phyloP scores from a whole-genome alignment of 2,113 vertebrate genomes.

The Passer domesticus region DNA sequence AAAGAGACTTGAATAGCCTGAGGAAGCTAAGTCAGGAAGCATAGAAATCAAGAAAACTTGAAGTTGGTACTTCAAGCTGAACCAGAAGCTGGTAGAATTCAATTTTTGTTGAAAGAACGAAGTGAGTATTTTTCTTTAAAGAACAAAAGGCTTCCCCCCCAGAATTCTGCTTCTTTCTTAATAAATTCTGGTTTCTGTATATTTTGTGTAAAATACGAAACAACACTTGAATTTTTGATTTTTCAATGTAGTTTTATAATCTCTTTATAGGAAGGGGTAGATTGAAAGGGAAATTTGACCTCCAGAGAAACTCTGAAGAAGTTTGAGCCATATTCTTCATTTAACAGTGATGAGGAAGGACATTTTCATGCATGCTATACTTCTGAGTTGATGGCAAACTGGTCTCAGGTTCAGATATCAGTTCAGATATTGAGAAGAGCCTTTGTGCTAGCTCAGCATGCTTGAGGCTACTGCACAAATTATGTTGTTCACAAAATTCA shows the following conservation, averaged over 20 bases:
- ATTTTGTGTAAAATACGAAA: conserved; percentile 5
- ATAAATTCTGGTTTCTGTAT: neutral
- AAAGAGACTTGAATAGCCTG: conserved; percentile 29
- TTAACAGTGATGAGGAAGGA: neutral
- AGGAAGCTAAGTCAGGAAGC: conserved; percentile 32
- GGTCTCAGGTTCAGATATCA: neutral
- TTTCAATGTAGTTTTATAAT: neutral
- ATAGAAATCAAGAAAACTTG: neutral
- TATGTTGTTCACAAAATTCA: neutral
- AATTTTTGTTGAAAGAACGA: neutral
- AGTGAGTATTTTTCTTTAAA: neutral
- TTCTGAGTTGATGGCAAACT: conserved; percentile 29
- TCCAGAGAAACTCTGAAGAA: conserved; percentile 17
- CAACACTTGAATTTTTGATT: neutral
- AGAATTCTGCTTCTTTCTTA: neutral
- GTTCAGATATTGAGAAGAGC: neutral
- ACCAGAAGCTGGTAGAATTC: neutral
- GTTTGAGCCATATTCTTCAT: conserved; percentile 15
- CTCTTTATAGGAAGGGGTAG: neutral
- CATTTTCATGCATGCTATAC: neutral
- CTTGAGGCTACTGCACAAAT: neutral
- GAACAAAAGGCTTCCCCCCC: neutral
- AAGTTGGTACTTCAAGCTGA: neutral
- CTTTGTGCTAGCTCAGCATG: neutral
- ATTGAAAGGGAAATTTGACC: conserved; percentile 33